Percentiles rank a stretch among this genome's conserved stretches.
phyloP scores from a whole-genome alignment of 2,113 vertebrate genomes.

The Ammodytes marinus region DNA sequence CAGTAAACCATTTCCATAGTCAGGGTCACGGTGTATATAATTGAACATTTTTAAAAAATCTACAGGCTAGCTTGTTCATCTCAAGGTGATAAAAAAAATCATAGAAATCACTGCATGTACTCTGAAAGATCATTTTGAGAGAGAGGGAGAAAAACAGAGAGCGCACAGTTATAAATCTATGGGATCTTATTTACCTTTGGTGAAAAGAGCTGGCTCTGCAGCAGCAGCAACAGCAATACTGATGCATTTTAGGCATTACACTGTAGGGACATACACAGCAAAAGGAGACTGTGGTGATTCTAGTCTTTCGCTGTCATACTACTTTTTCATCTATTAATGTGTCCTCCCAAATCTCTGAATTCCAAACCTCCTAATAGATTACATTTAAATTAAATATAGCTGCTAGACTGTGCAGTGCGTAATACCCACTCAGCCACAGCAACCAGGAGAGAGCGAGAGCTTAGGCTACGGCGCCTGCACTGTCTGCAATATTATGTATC shows the following conservation, averaged over 20 bases:
- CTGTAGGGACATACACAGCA: neutral
- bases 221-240: conserved; percentile 34
- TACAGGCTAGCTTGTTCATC: neutral
- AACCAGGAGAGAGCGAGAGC: conserved; percentile 49
- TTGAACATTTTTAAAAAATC: neutral
- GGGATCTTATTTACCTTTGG: conserved; percentile 69
- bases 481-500: conserved; percentile 28
- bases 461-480: conserved; percentile 22
- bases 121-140: conserved; percentile 67
- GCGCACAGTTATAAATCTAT: conserved; percentile 56
- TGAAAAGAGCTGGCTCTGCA: conserved; percentile 41
- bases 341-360: conserved; percentile 43
- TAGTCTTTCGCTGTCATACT: conserved; percentile 15
- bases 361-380: conserved; percentile 55
- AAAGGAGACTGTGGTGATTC: neutral
- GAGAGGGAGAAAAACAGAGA: conserved; percentile 21
- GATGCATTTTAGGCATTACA: conserved; percentile 32
- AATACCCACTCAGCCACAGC: conserved; percentile 48
- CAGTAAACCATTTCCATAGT: neutral
- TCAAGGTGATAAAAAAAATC: neutral
- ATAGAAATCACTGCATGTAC: conserved; percentile 63
- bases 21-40: neutral
- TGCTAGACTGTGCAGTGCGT: conserved; percentile 38
- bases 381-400: conserved; percentile 63
- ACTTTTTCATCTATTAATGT: conserved; percentile 41